Evolutionary conservation across 2,888 invertebrate species (phyloP), one percentile per base, ranked within the genome.

Genomic region (Sesia bembeciformis): DNA sequence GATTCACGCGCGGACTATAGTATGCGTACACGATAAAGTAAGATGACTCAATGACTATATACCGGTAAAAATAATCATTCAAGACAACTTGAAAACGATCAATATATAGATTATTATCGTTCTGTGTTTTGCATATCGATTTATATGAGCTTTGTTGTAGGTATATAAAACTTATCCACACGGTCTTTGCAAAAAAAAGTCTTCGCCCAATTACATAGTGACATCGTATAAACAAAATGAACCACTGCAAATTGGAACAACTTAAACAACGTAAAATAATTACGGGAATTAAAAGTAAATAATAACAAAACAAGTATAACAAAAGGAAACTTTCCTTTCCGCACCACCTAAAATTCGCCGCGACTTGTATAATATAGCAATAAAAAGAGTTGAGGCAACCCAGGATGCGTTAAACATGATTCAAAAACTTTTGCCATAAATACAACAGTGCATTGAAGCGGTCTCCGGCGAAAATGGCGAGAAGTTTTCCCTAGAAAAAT

Each of bases 241-340:
- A 23, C 23, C 23, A 23, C 2, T 81, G 78, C 78, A 81, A 78
- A 78, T 75, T 71, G 70, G 80, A 75, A 72, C 74, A 77, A 64
- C 23, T 46, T 8, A 46, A 46, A 46, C n/a, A 8, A 5, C 43
- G 8, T n/a, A 43, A 43, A 43, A 43, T 1, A 1, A 43, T 43
- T n/a, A 8, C 43, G 8, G 8, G 2, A 43, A 43, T 7, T 43
- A 43, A 7, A n/a, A 7, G 43, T 7, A 43, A 43, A n/a, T 43
- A 43, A 43, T 43, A 43, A 46, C 7, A 46, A 4, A 46, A 46
- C 46, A 46, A 46, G 46, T 7, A 23, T 1, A 46, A 8, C 46
- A 46, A 23, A 46, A 3, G 46, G 4, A 46, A 46, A 46, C n/a
- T n/a, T 46, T 23, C 23, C 23, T 46, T 46, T 46, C 8, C 23